Conservation (phyloP, 2,888 invertebrate species). For the Chrysodeixis includens region DNA sequence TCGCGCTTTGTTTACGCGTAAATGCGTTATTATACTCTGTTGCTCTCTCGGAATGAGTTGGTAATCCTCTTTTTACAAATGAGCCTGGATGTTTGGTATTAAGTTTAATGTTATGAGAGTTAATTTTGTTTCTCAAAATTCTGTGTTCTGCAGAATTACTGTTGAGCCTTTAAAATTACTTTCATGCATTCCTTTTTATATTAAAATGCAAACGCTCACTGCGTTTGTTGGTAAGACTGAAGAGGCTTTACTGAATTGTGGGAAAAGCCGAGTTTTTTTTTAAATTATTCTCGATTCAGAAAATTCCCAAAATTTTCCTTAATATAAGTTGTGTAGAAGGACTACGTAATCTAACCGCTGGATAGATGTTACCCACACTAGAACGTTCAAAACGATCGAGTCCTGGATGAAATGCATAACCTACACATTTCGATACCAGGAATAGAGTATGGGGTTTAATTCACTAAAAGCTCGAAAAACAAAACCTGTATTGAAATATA, state of each 20-base stretch:
- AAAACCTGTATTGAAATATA: not conserved
- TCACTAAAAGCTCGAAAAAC: not conserved
- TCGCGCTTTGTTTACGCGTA: constrained; percentile 63
- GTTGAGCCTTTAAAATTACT: constrained; percentile 37
- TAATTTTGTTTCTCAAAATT: constrained; percentile 47
- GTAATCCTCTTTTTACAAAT: constrained; percentile 57
- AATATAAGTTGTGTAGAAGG: too few species aligned
- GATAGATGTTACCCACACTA: too few species aligned
- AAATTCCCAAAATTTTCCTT: too few species aligned
- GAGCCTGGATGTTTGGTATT: constrained; percentile 50
- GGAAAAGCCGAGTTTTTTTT: not conserved
- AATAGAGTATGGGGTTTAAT: not conserved
- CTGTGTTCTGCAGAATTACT: constrained; percentile 36
- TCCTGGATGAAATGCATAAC: too few species aligned
- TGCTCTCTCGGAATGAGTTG: constrained; percentile 51
- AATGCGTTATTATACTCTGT: constrained; percentile 62
- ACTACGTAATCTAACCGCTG: too few species aligned
- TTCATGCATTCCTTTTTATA: constrained; percentile 46
- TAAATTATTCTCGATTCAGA: too few species aligned
- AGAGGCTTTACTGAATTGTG: not conserved
- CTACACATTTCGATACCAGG: too few species aligned
- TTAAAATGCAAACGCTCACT: constrained; percentile 31
- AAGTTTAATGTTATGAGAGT: constrained; percentile 52
- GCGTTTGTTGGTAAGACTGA: constrained; percentile 15
- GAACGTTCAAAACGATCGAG: too few species aligned